Evolutionary conservation across 35 echinoderm and acorn worm species (phyloP).

Genomic region (Anneissia japonica): DNA sequence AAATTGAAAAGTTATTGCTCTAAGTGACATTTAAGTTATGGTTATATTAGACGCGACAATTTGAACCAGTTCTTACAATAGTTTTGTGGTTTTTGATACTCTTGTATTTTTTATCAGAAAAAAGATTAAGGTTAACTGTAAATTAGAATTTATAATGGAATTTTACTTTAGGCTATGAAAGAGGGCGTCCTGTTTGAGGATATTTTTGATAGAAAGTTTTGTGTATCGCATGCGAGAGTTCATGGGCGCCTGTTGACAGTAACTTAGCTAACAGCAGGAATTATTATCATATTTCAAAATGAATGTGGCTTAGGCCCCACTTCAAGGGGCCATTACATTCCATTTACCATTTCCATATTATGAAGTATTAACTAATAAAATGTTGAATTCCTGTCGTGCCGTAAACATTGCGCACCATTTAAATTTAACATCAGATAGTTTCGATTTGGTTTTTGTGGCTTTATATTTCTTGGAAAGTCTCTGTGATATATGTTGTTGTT

Average conservation of each 20-base stretch:
- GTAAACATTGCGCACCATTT: not conserved
- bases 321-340: not conserved
- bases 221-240: not conserved
- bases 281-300: not conserved
- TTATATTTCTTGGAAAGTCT: not conserved
- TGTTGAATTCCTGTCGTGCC: not conserved
- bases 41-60: too few species aligned
- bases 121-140: too few species aligned
- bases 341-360: not conserved
- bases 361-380: not conserved
- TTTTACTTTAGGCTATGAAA: not conserved
- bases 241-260: not conserved
- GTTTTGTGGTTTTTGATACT: too few species aligned
- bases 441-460: not conserved
- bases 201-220: not conserved
- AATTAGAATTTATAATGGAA: not conserved
- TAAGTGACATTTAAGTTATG: too few species aligned
- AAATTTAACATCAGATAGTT: not conserved
- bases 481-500: not conserved
- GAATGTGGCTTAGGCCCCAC: not conserved
- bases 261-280: not conserved
- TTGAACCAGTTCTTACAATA: too few species aligned
- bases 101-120: too few species aligned
- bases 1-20: too few species aligned
- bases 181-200: not conserved